Base-by-base conservation (phyloP, 2,113 vertebrate genomes). In the Pygoscelis adeliae region DNA sequence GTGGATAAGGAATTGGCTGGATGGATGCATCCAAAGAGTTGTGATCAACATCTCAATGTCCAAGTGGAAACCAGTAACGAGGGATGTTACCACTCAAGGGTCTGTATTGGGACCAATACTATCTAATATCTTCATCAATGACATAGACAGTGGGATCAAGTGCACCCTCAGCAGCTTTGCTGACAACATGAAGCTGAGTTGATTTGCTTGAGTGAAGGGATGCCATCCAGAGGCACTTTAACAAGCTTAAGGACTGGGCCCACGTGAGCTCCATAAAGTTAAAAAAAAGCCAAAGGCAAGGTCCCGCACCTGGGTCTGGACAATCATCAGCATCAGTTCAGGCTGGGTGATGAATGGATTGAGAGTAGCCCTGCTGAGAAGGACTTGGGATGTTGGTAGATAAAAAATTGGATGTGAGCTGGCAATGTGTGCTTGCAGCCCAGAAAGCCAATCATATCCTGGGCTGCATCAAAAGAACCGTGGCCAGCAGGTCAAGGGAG, bases 31-130 rank as follows among this genome's bases (percentile, higher is more conserved):
- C 47, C 11, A 67, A 71, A n/a, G 46, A 9, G 10, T 72, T 55
- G 13, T 0, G 0, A n/a, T 59, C 44, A 59, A 13, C 8, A 6
- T 30, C 12, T 65, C 50, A 59, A 0, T 32, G 14, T 30, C 15
- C 23, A 27, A 46, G 5, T 25, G 11, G 18, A 69, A 62, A 47
- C 6, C 5, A 5, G 6, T n/a, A n/a, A 44, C 10, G 8, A 71
- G 40, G 10, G 16, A 32, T n/a, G 19, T 32, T 55, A n/a, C 5
- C 12, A 15, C 15, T 67, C 29, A 56, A 29, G 7, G 6, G 11
- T 32, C 29, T 34, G 18, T 26, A 42, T 4, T 56, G 9, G 7
- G 34, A 56, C 25, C 4, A 4, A 34, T 29, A 19, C 1, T 50
- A 32, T 11, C 11, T 46, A 29, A 17, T 52, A 55, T 10, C 47